phyloP scores from a whole-genome alignment of 2,888 invertebrate species.

The Cremastinae sp. region DNA sequence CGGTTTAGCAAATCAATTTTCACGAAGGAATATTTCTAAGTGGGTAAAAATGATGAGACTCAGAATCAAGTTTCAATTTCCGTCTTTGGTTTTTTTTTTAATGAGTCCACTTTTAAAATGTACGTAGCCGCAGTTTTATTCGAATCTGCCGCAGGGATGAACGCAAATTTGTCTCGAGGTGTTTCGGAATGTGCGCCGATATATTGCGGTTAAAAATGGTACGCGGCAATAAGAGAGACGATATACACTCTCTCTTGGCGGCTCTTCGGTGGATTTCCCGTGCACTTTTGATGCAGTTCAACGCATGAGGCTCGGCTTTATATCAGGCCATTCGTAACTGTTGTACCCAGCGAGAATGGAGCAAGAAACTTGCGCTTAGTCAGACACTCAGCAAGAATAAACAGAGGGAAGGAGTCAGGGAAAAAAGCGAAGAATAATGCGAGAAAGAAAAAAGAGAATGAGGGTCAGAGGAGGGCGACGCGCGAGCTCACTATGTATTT shows the following conservation, averaged over 20 bases:
- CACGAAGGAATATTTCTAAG: neutral
- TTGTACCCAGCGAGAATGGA: constrained; percentile 43
- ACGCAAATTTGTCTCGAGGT: constrained; percentile 43
- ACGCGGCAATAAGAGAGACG: constrained; percentile 11
- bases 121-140: constrained; percentile 9
- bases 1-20: no score
- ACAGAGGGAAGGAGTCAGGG: constrained; percentile 22
- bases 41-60: constrained; percentile 14
- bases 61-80: no score
- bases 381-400: constrained; percentile 37
- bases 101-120: neutral
- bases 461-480: constrained; percentile 29
- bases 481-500: constrained; percentile 59
- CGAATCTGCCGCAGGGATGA: neutral
- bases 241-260: constrained; percentile 12
- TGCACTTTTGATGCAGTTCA: constrained; percentile 43
- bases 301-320: constrained; percentile 31
- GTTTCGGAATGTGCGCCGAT: constrained; percentile 37
- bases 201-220: constrained; percentile 35
- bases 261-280: neutral
- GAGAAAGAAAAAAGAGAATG: constrained; percentile 38
- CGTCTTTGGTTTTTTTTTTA: neutral
- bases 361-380: constrained; percentile 55
- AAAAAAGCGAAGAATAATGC: constrained; percentile 24
- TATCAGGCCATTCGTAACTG: constrained; percentile 58